Evolutionary conservation across 2,888 invertebrate genomes (phyloP), one percentile per base, ranked within the genome.

Genomic region (Agonopterix subpropinquella): DNA sequence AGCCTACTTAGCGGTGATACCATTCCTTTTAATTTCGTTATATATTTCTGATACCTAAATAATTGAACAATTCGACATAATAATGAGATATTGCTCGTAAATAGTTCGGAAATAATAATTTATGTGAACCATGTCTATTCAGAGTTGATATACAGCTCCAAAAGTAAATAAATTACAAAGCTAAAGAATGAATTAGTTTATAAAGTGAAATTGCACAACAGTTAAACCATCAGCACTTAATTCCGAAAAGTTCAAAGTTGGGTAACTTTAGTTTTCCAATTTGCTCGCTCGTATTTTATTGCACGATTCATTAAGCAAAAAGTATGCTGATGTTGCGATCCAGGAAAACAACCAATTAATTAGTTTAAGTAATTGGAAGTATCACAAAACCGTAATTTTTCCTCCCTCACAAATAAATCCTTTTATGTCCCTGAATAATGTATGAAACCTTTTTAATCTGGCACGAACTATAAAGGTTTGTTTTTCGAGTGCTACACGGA

Each of bases 351-450:
- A 74, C 70, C 76, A 80, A 82, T 85, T 85, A 84, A 85, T 85
- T 84, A 80, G 76, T 79, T 75, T 71, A 85, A 84, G 84, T 84
- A 80, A 83, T 83, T 80, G 81, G 70, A 67, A 73, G 73, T 73
- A 77, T 68, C 69, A 67, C 64, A 60, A 61, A 64, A 67, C 65
- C 67, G 72, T 73, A 75, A 73, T 76, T 78, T 71, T 70, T 68
- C 70, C 64, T 64, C 70, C 64, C 64, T 68, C 73, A 57, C 68
- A 66, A 67, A 75, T 77, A 77, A 79, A 80, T 78, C 74, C 75
- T 75, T 76, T 76, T 73, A 65, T 65, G 62, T 57, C 50, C 45
- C 64, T 73, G 73, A 75, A 72, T 77, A 70, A 77, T 79, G 72
- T 67, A 78, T 77, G 63, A 65, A 65, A 67, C 62, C 58, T 58